Evolutionary conservation across 37 sponge, comb jelly and placozoan genomes (phyloP), one percentile per base, ranked within the genome.

Genomic region (Amphimedon queenslandica): DNA sequence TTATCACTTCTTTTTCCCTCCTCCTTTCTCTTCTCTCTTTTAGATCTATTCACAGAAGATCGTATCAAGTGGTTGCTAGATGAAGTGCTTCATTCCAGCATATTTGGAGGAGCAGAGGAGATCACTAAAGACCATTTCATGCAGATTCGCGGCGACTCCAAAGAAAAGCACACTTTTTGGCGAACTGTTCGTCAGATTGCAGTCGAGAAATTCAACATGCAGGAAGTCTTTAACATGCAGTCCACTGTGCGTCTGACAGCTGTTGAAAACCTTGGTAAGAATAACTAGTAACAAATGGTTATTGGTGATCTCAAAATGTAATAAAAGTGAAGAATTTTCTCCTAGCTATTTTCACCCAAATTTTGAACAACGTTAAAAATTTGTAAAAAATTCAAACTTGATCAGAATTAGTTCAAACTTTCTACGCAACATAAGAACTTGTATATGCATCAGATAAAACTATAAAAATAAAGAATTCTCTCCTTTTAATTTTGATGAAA

Each of bases 201-300:
- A 0, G 77, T 83, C 40, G 91, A 90, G 73, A 83, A 80, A 58
- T 83, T 85, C 75, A 81, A 81, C 78, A 97, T 97, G 84, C 77
- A 89, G 68, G 93, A 94, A 55, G 94, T 97, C 65, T 97, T 97
- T 77, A 79, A 88, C 64, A 91, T 91, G 90, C 71, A 82, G 21
- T 91, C 92, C 34, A 79, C 88, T 40, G 99, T 97, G 37, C 77
- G 99, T 42, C 90, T 94, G 30, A 79, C 92, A 37, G 92, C 92
- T 39, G 88, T 97, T 35, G 92, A 92, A 70, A 94, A 94, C 34
- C 82, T 97, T 0, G 77, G 92, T 80, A 63, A 67, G 37, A 8
- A 67, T 47, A 8, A 47, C 13, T 47, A 47, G 51, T 18, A 47
- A 47, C 51, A 18, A 47, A n/a, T n/a, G 23, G 6, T 24, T 70